phyloP scores from a whole-genome alignment of 1,140 invertebrate species.

The Apis florea region DNA sequence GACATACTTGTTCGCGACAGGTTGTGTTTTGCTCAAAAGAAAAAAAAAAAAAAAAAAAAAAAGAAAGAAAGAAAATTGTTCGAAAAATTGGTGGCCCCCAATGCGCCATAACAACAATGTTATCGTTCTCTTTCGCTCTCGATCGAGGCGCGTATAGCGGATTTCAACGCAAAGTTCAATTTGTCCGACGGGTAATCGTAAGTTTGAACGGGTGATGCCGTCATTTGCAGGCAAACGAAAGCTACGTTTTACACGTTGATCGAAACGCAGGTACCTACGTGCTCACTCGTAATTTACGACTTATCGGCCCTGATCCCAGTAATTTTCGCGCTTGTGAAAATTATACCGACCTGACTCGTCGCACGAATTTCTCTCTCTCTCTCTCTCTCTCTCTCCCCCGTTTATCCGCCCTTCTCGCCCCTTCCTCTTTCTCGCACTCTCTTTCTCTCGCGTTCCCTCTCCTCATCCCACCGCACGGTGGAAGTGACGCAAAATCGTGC shows the following conservation, averaged over 20 bases:
- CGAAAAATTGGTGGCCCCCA: too few species aligned
- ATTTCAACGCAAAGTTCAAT: constrained; percentile 48
- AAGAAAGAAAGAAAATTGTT: too few species aligned
- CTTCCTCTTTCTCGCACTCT: neutral
- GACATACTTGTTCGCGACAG: neutral
- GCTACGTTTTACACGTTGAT: constrained; percentile 57
- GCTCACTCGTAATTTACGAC: constrained; percentile 71
- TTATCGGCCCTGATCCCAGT: constrained; percentile 68
- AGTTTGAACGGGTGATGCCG: constrained; percentile 57
- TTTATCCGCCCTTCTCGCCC: neutral
- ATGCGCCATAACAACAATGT: neutral
- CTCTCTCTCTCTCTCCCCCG: neutral
- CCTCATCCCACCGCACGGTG: constrained; percentile 50
- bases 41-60: neutral
- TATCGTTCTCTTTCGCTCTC: neutral
- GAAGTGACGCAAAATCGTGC: constrained; percentile 72
- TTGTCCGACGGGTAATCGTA: constrained; percentile 37
- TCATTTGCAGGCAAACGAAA: constrained; percentile 61
- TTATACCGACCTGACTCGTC: constrained; percentile 66
- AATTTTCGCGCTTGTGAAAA: constrained; percentile 74
- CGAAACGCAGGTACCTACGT: constrained; percentile 49
- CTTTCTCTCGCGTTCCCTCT: neutral
- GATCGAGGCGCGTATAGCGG: neutral
- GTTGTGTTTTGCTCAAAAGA: neutral
- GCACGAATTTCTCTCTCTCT: constrained; percentile 19